A percentile compares a stretch with the other conserved stretches of the same genome.
phyloP scores from a whole-genome alignment of 2,113 vertebrate species.

The Brienomyrus brachyistius region DNA sequence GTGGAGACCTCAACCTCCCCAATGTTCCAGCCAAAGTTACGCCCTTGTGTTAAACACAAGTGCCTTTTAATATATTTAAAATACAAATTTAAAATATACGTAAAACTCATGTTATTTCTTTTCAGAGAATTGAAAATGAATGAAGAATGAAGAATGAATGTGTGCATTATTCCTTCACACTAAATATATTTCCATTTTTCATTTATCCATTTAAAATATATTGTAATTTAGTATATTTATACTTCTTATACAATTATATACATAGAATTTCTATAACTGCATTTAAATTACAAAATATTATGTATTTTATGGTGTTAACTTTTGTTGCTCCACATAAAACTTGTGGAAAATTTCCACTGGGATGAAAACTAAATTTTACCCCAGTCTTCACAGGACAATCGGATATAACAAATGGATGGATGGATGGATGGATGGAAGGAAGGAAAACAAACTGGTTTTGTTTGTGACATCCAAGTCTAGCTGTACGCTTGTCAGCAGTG shows the following conservation, averaged over 20 bases:
- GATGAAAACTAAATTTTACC: neutral
- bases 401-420: neutral
- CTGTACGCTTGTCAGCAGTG: constrained; percentile 19
- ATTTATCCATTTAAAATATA: neutral
- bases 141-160: neutral
- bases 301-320: neutral
- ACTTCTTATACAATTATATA: neutral
- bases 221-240: neutral
- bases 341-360: neutral
- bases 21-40: neutral
- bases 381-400: neutral
- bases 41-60: neutral
- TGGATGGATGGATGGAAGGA: neutral
- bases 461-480: constrained; percentile 20
- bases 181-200: neutral
- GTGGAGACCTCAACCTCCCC: no score
- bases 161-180: neutral
- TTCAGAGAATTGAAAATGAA: neutral
- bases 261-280: neutral
- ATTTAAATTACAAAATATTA: neutral
- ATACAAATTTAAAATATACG: neutral
- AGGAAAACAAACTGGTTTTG: neutral
- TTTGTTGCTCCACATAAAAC: neutral
- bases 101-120: neutral
- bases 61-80: neutral